Conservation (phyloP, 2,888 invertebrate genomes). For the Aethes cnicana region DNA sequence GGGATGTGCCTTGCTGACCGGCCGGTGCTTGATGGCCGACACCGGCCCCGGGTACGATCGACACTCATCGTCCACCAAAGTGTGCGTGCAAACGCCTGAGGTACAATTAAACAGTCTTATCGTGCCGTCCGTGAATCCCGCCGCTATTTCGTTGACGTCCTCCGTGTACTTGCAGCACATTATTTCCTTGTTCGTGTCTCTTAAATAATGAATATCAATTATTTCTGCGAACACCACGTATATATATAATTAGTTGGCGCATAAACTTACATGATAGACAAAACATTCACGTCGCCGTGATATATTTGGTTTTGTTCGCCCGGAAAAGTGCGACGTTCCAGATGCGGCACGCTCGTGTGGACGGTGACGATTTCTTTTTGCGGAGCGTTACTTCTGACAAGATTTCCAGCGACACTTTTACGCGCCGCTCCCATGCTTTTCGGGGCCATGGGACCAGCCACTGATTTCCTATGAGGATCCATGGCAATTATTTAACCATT, state of each 20-base stretch:
- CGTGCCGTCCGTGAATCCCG: constrained; percentile 83
- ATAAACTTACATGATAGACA: constrained; percentile 66
- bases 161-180: constrained; percentile 85
- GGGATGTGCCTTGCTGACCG: constrained; percentile 82
- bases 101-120: constrained; percentile 79
- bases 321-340: constrained; percentile 54
- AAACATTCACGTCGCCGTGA: constrained; percentile 66
- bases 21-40: constrained; percentile 84
- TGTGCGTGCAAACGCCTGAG: constrained; percentile 70
- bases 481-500: constrained; percentile 40
- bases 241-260: background rate
- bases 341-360: constrained; percentile 61
- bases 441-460: constrained; percentile 62
- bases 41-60: constrained; percentile 79
- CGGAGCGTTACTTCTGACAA: constrained; percentile 42
- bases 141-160: constrained; percentile 81
- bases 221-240: background rate
- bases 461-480: constrained; percentile 61
- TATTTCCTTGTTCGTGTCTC: constrained; percentile 78
- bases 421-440: constrained; percentile 51
- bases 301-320: constrained; percentile 64
- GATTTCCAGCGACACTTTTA: constrained; percentile 56
- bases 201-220: constrained; percentile 44
- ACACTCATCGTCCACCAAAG: constrained; percentile 80
- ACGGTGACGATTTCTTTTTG: constrained; percentile 65